Evolutionary conservation across 64 coral and sea anemone genomes (phyloP).

Genomic region (Catalaphyllia jardinei): DNA sequence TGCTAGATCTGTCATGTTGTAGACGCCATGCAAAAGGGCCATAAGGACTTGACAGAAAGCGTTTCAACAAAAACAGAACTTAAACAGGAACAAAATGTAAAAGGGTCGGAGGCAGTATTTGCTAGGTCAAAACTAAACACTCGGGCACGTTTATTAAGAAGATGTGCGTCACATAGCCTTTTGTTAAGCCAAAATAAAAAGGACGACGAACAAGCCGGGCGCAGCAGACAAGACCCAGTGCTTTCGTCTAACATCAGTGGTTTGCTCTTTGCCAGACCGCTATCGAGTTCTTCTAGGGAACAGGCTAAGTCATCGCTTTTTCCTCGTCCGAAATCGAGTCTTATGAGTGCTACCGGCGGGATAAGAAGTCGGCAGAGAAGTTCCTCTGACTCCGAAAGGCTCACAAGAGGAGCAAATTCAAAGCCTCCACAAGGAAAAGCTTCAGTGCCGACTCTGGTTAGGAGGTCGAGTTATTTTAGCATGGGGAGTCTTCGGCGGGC

Average conservation of each 20-base stretch:
- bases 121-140: not conserved
- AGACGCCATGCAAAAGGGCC: not conserved
- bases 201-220: not conserved
- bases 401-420: not conserved
- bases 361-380: not conserved
- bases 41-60: not conserved
- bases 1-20: not conserved
- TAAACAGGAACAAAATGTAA: not conserved
- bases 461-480: conserved; percentile 29
- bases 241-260: conserved; percentile 24
- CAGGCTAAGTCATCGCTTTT: not conserved
- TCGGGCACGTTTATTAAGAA: not conserved
- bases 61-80: not conserved
- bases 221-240: not conserved
- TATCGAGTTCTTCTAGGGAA: not conserved
- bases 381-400: not conserved
- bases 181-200: conserved; percentile 2
- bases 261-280: conserved; percentile 13
- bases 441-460: not conserved
- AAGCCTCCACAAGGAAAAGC: not conserved
- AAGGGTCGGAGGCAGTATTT: not conserved
- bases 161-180: not conserved
- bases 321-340: not conserved
- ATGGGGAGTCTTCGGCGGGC: conserved; percentile 10
- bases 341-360: not conserved